A percentile compares a stretch with the other conserved stretches of the same genome.
These are phyloP conservation scores for Telmatherina bonti DNA, from an alignment of 2,797 vertebrate genomes.

Conservation along the genomic window DNA sequence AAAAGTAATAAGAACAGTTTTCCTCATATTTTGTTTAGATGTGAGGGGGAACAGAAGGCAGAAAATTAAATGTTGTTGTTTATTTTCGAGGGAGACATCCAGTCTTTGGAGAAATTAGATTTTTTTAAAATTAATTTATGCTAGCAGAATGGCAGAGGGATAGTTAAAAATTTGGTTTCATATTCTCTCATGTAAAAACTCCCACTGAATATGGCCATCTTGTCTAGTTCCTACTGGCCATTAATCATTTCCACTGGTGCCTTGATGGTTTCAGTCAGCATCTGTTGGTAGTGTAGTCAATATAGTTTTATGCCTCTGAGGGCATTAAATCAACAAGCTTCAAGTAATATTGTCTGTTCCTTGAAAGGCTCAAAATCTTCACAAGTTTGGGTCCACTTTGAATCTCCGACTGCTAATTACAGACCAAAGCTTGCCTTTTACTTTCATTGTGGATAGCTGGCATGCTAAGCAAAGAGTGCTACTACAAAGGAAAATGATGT, in stretches of 20 bases:
- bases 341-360: slow-evolving; percentile 11
- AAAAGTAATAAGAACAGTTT: slow-evolving; percentile 36
- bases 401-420: slow-evolving; percentile 17
- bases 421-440: slow-evolving; percentile 5
- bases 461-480: slow-evolving; percentile 7
- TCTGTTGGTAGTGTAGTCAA: slow-evolving; percentile 20
- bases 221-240: slow-evolving; percentile 10
- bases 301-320: slow-evolving; percentile 10
- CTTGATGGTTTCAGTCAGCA: slow-evolving; percentile 21
- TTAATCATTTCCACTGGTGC: slow-evolving; percentile 26
- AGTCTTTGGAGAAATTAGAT: slow-evolving; percentile 12
- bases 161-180: slow-evolving; percentile 2
- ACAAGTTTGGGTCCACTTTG: neutral
- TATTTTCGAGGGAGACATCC: slow-evolving; percentile 20
- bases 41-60: neutral
- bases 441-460: neutral
- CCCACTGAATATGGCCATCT: slow-evolving; percentile 2
- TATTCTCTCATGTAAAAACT: slow-evolving; percentile 2
- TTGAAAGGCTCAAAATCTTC: slow-evolving; percentile 27
- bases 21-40: slow-evolving; percentile 37
- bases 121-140: slow-evolving; percentile 43
- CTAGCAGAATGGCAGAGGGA: neutral
- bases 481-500: slow-evolving; percentile 41
- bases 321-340: slow-evolving; percentile 20
- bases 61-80: neutral